Conservation (phyloP, 2,113 vertebrate species). For the Nothoprocta perdicaria region DNA sequence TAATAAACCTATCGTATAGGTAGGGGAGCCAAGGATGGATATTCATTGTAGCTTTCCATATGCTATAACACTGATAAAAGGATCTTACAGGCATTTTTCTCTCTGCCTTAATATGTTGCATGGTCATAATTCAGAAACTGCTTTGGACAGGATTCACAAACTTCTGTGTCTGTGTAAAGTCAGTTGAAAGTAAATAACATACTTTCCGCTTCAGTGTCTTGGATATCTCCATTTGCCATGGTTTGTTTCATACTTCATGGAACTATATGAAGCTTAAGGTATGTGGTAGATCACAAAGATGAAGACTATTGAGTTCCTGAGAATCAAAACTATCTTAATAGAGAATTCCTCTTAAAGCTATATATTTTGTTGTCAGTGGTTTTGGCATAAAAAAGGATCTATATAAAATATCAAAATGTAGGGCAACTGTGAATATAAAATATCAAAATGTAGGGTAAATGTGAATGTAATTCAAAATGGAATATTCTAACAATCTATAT, state of each 20-base stretch:
- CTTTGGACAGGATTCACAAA: constrained; percentile 56
- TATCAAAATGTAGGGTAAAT: neutral
- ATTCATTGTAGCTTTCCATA: constrained; percentile 28
- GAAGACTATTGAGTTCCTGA: neutral
- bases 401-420: neutral
- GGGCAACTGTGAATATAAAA: neutral
- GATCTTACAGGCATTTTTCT: constrained; percentile 35
- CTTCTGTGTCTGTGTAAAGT: constrained; percentile 54
- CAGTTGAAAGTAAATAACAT: constrained; percentile 49
- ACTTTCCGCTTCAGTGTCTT: neutral
- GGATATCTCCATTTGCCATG: constrained; percentile 18
- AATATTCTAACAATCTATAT: neutral
- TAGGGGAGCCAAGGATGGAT: constrained; percentile 27
- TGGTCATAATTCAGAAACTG: constrained; percentile 45
- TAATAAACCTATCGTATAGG: constrained; percentile 38
- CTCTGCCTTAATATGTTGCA: neutral
- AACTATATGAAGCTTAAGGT: neutral
- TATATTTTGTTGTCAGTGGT: neutral
- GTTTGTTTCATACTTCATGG: neutral
- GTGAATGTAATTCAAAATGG: neutral
- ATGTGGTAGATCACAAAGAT: neutral
- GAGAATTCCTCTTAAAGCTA: neutral
- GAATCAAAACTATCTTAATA: neutral
- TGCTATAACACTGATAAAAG: constrained; percentile 43
- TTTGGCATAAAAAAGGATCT: neutral